Conservation (phyloP, 92 coral and sea anemone genomes). For the Siderastrea siderea region DNA sequence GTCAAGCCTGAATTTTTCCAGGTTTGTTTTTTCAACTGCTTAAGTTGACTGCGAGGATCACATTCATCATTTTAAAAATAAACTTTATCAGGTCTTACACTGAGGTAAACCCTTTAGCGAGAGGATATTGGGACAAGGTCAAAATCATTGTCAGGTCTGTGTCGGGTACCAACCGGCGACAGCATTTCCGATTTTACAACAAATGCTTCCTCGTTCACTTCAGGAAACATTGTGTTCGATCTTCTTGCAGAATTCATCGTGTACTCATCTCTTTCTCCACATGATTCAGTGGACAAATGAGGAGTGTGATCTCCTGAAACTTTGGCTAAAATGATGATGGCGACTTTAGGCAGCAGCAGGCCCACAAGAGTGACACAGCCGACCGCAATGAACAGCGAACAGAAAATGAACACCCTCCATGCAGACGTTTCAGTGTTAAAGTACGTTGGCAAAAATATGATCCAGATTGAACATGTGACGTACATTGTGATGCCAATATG, state of each 20-base stretch:
- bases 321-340: constrained; percentile 35
- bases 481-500: constrained; percentile 95
- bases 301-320: neutral
- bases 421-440: constrained; percentile 62
- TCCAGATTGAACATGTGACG: constrained; percentile 93
- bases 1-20: too few relatives aligned
- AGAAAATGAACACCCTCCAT: constrained; percentile 67
- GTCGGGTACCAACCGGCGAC: too few relatives aligned
- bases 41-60: too few relatives aligned
- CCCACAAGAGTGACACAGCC: constrained; percentile 91
- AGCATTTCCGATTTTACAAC: neutral
- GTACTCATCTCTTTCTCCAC: neutral
- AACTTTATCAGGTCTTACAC: too few relatives aligned
- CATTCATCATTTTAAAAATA: too few relatives aligned
- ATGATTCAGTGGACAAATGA: neutral
- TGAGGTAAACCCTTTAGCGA: too few relatives aligned
- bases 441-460: constrained; percentile 84
- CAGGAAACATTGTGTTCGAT: neutral
- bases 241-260: neutral
- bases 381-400: constrained; percentile 55
- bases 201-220: too few relatives aligned
- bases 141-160: too few relatives aligned
- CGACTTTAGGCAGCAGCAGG: constrained; percentile 81
- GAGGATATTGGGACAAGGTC: too few relatives aligned
- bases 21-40: too few relatives aligned